Percentiles rank a stretch among this genome's conserved stretches.
phyloP scores from a whole-genome alignment of 2,888 invertebrate species.

The Pinctada fucata region DNA sequence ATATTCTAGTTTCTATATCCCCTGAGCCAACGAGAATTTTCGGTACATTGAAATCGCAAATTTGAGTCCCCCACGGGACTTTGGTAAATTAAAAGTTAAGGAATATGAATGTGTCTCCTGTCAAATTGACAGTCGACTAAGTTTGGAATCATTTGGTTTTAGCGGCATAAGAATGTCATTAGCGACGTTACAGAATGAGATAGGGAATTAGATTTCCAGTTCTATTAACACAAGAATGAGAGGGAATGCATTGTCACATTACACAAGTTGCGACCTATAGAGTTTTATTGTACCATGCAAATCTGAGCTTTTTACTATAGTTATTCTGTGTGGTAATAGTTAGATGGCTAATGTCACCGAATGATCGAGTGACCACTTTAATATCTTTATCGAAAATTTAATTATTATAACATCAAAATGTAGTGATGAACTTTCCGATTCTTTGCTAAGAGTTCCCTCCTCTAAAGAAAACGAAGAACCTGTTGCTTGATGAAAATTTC shows the following conservation, averaged over 20 bases:
- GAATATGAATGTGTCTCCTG: conserved; percentile 23
- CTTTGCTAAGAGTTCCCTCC: too few relatives aligned
- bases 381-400: too few relatives aligned
- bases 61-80: conserved; percentile 22
- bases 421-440: too few relatives aligned
- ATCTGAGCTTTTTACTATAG: too few relatives aligned
- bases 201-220: conserved; percentile 24
- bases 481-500: too few relatives aligned
- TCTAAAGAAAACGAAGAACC: too few relatives aligned
- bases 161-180: conserved; percentile 17
- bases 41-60: conserved; percentile 16
- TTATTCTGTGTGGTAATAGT: too few relatives aligned
- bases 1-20: conserved; percentile 40
- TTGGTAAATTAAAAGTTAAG: conserved; percentile 22
- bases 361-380: too few relatives aligned
- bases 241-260: not conserved
- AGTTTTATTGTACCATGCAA: too few relatives aligned
- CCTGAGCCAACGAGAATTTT: conserved; percentile 14
- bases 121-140: conserved; percentile 16
- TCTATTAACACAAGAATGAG: not conserved
- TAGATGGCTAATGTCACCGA: too few relatives aligned
- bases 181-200: conserved; percentile 17
- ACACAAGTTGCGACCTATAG: not conserved
- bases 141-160: conserved; percentile 18
- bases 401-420: too few relatives aligned